These are phyloP conservation scores for Bubo bubo DNA, from an alignment of 2,113 vertebrate species.

Conservation along the genomic window DNA sequence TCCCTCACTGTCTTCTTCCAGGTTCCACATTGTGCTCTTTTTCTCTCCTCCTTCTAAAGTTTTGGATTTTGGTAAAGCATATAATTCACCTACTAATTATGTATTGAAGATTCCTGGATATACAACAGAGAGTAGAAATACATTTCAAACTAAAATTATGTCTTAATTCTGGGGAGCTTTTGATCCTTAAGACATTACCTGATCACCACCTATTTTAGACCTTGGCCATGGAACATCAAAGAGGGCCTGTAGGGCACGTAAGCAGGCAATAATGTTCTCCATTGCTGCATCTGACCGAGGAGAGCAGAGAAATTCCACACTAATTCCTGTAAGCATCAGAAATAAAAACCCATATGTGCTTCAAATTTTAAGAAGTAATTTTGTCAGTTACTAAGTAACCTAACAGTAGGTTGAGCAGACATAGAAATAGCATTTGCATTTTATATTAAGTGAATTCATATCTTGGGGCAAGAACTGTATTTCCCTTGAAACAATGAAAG, in stretches of 20 bases:
- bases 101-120: neutral
- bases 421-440: neutral
- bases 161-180: neutral
- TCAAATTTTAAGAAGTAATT: neutral
- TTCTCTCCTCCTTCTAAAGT: neutral
- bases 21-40: neutral
- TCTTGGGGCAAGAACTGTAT: neutral
- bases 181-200: slow-evolving; percentile 75
- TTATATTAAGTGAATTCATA: neutral
- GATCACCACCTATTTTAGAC: slow-evolving; percentile 88
- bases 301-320: slow-evolving; percentile 93
- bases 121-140: neutral
- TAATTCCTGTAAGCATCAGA: slow-evolving; percentile 80
- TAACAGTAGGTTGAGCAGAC: neutral
- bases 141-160: neutral
- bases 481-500: neutral
- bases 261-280: slow-evolving; percentile 89
- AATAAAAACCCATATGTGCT: neutral
- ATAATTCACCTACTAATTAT: neutral
- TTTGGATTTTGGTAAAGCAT: neutral
- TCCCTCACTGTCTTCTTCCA: neutral
- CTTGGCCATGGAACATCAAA: slow-evolving; percentile 87
- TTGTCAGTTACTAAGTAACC: neutral
- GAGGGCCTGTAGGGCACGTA: slow-evolving; percentile 84
- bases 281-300: slow-evolving; percentile 86